Conservation (phyloP, 2,113 vertebrate genomes). For the Meriones unguiculatus region DNA sequence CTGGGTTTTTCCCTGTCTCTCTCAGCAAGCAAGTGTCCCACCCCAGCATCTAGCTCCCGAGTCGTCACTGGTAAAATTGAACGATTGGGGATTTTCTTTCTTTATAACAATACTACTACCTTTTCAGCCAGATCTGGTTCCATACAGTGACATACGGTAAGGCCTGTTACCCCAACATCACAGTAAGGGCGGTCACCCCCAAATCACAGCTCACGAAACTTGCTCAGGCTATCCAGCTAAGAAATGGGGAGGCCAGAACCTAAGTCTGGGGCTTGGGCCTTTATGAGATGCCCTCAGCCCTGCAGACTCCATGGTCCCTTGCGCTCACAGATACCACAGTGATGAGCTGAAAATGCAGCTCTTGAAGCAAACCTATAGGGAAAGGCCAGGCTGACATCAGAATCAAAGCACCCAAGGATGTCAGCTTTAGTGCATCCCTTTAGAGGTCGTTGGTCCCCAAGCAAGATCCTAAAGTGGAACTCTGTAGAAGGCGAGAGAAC, state of each 20-base stretch:
- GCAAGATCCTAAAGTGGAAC: constrained; percentile 49
- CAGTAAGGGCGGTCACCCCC: background rate
- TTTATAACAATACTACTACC: too few species aligned
- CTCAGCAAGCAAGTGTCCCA: too few species aligned
- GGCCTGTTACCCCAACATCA: background rate
- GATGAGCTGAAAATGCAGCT: background rate
- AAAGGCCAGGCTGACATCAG: background rate
- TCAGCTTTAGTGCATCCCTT: background rate
- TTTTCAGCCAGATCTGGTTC: background rate
- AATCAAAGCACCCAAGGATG: background rate
- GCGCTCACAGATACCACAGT: background rate
- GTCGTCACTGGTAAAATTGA: too few species aligned
- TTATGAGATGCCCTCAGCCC: background rate
- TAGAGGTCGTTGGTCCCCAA: background rate
- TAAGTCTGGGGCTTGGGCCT: background rate
- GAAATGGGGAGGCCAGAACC: background rate
- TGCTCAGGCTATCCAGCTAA: background rate
- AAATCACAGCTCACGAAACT: background rate
- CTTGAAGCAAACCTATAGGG: too few species aligned
- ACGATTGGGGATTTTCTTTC: too few species aligned
- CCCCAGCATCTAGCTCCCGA: too few species aligned
- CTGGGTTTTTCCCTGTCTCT: too few species aligned
- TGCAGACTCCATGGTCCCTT: background rate
- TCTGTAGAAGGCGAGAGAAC: background rate
- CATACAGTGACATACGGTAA: background rate